Conservation (phyloP, 2,113 vertebrate genomes). For the Pseudolaguvia tuberculata region DNA sequence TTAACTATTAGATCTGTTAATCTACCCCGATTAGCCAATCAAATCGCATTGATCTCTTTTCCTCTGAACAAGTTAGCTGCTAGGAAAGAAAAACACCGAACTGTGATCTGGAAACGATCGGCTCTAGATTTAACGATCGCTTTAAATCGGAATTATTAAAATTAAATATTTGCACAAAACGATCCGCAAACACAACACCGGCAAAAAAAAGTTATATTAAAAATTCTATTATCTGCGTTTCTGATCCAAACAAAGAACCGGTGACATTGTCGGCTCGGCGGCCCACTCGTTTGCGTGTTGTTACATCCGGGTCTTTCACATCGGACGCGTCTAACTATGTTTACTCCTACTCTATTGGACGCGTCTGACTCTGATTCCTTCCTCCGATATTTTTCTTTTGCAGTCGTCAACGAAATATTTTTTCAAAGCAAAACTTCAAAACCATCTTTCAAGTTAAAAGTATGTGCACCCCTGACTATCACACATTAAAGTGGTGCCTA, state of each 20-base stretch:
- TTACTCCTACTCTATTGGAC: neutral
- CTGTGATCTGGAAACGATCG: too few relatives aligned
- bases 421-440: too few relatives aligned
- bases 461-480: neutral
- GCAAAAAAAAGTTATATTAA: neutral
- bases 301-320: conserved; percentile 49
- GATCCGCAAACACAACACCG: fast-evolving
- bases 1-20: too few relatives aligned
- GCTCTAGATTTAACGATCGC: too few relatives aligned
- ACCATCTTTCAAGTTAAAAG: neutral
- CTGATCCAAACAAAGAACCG: conserved; percentile 28
- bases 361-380: neutral
- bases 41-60: neutral
- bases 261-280: conserved; percentile 22
- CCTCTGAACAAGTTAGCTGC: neutral
- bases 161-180: too few relatives aligned
- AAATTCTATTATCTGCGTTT: neutral
- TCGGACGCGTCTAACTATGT: conserved; percentile 6
- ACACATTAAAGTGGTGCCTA: too few relatives aligned
- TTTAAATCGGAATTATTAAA: neutral
- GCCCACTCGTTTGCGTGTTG: conserved; percentile 35
- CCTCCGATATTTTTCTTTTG: neutral
- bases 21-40: too few relatives aligned
- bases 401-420: too few relatives aligned
- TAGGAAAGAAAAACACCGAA: neutral